These are phyloP conservation scores for Bombyx huttoni DNA, from an alignment of 2,888 invertebrate species.

Conservation along the genomic window DNA sequence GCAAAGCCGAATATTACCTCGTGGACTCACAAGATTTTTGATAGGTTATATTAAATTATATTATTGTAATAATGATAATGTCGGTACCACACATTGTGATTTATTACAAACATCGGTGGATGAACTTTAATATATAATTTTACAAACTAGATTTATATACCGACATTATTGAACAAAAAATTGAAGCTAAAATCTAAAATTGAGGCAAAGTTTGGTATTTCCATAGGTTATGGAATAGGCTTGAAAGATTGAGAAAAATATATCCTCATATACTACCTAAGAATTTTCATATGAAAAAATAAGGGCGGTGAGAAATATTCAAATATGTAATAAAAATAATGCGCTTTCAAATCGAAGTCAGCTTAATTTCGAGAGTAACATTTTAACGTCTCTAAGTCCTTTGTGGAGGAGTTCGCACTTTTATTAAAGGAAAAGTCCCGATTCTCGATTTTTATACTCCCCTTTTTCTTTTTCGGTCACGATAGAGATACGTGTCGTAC, in stretches of 20 bases:
- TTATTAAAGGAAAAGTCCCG: slow-evolving; percentile 26
- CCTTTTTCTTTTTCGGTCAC: slow-evolving; percentile 36
- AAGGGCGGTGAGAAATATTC: slow-evolving; percentile 11
- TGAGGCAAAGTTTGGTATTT: too few relatives aligned
- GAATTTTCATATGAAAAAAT: too few relatives aligned
- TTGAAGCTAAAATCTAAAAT: too few relatives aligned
- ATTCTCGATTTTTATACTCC: slow-evolving; percentile 36
- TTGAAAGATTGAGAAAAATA: too few relatives aligned
- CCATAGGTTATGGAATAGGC: too few relatives aligned
- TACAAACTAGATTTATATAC: too few relatives aligned
- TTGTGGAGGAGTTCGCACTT: slow-evolving; percentile 28
- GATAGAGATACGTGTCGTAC: slow-evolving; percentile 56
- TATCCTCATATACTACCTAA: too few relatives aligned
- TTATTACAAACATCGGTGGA: too few relatives aligned
- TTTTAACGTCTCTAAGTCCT: slow-evolving; percentile 34
- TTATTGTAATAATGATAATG: slow-evolving; percentile 13
- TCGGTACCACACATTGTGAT: background rate
- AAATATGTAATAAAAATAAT: slow-evolving; percentile 30
- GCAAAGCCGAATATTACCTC: slow-evolving; percentile 40
- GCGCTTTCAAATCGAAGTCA: slow-evolving; percentile 13
- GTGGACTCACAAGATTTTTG: slow-evolving; percentile 23
- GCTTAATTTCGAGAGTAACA: slow-evolving; percentile 20
- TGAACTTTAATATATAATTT: too few relatives aligned
- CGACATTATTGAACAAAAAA: too few relatives aligned
- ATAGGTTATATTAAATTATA: slow-evolving; percentile 31